Evolutionary conservation across 1,140 invertebrate genomes (phyloP), one percentile per base, ranked within the genome.

Genomic region (Drosophila funebris): DNA sequence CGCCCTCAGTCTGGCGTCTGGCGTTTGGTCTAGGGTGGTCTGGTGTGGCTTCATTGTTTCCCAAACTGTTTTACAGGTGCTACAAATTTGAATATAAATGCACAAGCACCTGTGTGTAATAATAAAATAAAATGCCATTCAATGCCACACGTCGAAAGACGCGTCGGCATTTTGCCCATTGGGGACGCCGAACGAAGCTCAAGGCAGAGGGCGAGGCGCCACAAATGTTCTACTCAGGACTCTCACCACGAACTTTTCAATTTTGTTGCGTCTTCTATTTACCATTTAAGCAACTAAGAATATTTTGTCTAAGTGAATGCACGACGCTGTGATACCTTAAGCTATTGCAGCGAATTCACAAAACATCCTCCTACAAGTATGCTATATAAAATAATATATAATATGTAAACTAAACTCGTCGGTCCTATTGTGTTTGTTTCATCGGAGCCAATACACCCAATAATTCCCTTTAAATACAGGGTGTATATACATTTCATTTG

Each of bases 31-130:
- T 27, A 22, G 22, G 1, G 11, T 24, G 43, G 39, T 20, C 11
- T 27, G 24, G 63, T 63, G 80, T 58, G 73, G 81, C 78, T 82
- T 85, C 73, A 87, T 85, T 88, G 78, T 85, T 82, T 85, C 31
- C 37, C 62, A 75, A 87, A 81, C 78, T 88, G 83, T 76, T 85
- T 82, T 82, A 82, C 82, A 88, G 83, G 75, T 87, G 82, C 78
- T 87, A 83, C 82, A 87, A 88, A 87, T 87, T 87, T 87, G 75
- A 88, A 85, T 85, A 88, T 72, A 85, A 88, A 87, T 87, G 74
- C 78, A 75, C 61, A 76, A 62, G 53, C 82, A 87, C 66, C 77
- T 84, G 81, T 85, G 77, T 85, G 68, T 68, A 81, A 81, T 85
- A 85, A 84, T 85, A 84, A 77, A 85, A 85, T 84, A 70, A 87